A percentile compares a stretch with the other conserved stretches of the same genome.
phyloP scores from a whole-genome alignment of 2,888 invertebrate genomes.

The Allolobophora icterica region DNA sequence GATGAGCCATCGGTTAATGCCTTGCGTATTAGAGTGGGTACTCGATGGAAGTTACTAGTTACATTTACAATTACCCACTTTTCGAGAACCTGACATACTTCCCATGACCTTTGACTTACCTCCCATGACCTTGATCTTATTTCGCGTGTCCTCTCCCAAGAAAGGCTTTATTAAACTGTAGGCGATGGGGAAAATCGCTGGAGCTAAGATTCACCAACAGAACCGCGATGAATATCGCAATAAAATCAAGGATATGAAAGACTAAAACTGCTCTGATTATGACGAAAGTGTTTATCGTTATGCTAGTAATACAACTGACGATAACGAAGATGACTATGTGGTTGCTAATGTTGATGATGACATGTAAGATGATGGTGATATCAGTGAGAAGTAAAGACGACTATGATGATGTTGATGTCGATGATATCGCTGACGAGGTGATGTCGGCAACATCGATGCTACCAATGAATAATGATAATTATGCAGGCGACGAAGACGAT shows the following conservation, averaged over 20 bases:
- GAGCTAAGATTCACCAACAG: slow-evolving; percentile 11
- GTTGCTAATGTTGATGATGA: background rate
- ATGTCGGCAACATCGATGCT: too few species aligned
- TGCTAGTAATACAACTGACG: background rate
- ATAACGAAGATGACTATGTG: background rate
- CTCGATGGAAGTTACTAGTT: too few species aligned
- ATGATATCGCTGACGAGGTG: too few species aligned
- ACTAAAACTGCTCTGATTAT: background rate
- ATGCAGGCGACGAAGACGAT: too few species aligned
- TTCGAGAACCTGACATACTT: background rate
- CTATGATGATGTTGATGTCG: too few species aligned
- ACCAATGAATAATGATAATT: too few species aligned
- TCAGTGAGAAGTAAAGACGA: too few species aligned
- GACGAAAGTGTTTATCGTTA: background rate
- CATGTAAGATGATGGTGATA: background rate
- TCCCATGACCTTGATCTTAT: slow-evolving; percentile 85
- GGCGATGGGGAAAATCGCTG: slow-evolving; percentile 72
- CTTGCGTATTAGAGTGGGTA: too few species aligned
- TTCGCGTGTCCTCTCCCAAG: slow-evolving; percentile 85
- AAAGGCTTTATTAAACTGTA: slow-evolving; percentile 86
- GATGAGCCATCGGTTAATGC: too few species aligned
- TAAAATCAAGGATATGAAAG: background rate
- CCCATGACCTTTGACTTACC: slow-evolving; percentile 67
- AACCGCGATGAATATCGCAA: background rate
- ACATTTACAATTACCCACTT: too few species aligned